phyloP scores from a whole-genome alignment of 2,797 vertebrate genomes.

The Podarcis siculus region DNA sequence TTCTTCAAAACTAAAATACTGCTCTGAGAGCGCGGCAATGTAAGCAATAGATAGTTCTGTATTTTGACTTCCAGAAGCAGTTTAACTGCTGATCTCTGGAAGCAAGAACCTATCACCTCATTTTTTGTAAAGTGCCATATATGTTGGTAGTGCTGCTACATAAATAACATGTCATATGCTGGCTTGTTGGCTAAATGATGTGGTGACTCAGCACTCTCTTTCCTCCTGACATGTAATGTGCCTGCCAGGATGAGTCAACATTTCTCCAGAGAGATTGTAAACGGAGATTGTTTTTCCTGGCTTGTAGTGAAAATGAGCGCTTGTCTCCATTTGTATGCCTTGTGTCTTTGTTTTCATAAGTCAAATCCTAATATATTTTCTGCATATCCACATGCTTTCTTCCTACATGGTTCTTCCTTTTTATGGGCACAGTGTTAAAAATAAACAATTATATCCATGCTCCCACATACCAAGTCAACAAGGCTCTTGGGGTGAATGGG shows the following conservation, averaged over 20 bases:
- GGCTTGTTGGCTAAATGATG: not conserved
- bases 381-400: not conserved
- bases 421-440: not conserved
- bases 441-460: not conserved
- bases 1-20: not conserved
- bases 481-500: not conserved
- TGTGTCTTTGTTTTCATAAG: not conserved
- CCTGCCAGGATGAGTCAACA: not conserved
- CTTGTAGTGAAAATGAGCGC: not conserved
- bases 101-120: no score
- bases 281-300: not conserved
- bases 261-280: not conserved
- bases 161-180: not conserved
- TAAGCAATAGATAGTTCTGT: not conserved
- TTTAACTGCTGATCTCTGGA: not conserved
- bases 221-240: not conserved
- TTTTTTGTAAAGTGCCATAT: not conserved
- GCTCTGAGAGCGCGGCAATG: not conserved
- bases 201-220: not conserved
- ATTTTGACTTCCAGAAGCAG: not conserved
- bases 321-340: not conserved
- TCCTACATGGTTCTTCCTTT: not conserved
- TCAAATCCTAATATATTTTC: not conserved
- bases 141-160: not conserved
- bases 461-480: not conserved